A percentile compares a stretch with the other conserved stretches of the same genome.
These are phyloP conservation scores for Varecia variegata DNA, from an alignment of 2,797 vertebrate genomes.

Conservation along the genomic window DNA sequence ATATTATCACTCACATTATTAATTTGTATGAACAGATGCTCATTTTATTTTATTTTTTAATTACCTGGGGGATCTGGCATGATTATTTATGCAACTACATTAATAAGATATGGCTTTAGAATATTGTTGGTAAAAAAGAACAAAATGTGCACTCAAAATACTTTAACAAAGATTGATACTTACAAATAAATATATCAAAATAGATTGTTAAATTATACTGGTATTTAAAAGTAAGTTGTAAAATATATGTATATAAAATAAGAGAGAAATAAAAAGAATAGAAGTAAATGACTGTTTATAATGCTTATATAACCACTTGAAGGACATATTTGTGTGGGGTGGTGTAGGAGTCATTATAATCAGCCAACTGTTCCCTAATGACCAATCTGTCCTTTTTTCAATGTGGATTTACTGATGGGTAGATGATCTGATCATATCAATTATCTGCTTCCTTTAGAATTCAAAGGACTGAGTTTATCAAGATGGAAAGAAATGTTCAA, in stretches of 20 bases:
- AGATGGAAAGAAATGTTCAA: not conserved
- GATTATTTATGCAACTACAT: slow-evolving; percentile 79
- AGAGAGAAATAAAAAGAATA: not conserved
- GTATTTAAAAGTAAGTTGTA: not conserved
- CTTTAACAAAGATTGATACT: slow-evolving; percentile 57
- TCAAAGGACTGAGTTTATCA: not conserved
- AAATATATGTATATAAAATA: not conserved
- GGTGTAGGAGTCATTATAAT: not conserved
- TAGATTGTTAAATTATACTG: not conserved
- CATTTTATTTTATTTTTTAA: slow-evolving; percentile 79
- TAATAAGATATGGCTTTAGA: slow-evolving; percentile 72
- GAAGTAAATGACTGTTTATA: not conserved
- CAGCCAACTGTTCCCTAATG: not conserved
- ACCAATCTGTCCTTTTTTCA: not conserved
- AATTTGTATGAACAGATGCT: slow-evolving; percentile 82
- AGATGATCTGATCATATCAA: not conserved
- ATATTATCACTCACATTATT: slow-evolving; percentile 77
- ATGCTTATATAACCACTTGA: slow-evolving; percentile 66
- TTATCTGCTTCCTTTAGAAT: not conserved
- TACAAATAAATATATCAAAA: slow-evolving; percentile 62
- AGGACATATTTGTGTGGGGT: slow-evolving; percentile 14
- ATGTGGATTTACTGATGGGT: not conserved
- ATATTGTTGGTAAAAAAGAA: slow-evolving; percentile 58
- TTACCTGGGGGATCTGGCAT: slow-evolving; percentile 76
- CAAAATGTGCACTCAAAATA: slow-evolving; percentile 6